These are phyloP conservation scores for Orussus abietinus DNA, from an alignment of 1,140 invertebrate genomes.

Conservation along the genomic window DNA sequence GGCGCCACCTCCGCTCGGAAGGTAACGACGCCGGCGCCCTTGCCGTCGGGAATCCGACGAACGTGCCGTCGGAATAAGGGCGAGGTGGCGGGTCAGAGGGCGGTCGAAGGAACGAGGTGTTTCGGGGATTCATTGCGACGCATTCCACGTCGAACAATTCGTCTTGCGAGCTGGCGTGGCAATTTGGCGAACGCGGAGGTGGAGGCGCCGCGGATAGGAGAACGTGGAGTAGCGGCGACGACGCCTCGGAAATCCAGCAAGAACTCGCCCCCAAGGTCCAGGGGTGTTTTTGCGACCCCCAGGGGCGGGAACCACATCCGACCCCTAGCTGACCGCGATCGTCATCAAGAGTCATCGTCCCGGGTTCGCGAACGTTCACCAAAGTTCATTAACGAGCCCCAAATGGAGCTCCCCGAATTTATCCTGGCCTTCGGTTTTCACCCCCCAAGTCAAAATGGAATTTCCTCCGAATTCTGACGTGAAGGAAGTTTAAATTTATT, in stretches of 20 bases:
- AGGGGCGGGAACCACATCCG: too few species aligned
- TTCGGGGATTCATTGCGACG: constrained; percentile 33
- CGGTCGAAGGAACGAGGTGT: constrained; percentile 13
- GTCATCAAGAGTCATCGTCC: too few species aligned
- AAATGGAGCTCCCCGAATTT: too few species aligned
- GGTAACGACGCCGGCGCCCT: constrained; percentile 22
- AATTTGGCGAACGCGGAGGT: constrained; percentile 22
- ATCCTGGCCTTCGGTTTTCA: too few species aligned
- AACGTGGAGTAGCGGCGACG: constrained; percentile 11
- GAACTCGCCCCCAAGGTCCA: neutral
- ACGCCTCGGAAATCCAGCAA: constrained; percentile 22
- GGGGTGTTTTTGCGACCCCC: too few species aligned
- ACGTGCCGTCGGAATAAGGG: constrained; percentile 11
- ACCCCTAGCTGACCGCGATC: too few species aligned
- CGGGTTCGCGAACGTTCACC: too few species aligned
- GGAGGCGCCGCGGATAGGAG: too few species aligned
- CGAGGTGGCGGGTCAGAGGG: neutral
- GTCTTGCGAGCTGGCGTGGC: constrained; percentile 27
- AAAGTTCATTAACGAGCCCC: too few species aligned
- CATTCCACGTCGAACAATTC: constrained; percentile 38
- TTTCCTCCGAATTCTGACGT: too few species aligned
- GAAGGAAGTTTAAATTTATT: too few species aligned
- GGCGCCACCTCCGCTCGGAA: neutral
- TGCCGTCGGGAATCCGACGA: constrained; percentile 22
- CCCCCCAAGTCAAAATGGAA: too few species aligned